Base-by-base conservation (phyloP, 37 sponge, comb jelly and placozoan genomes). In the Cladorhizidae sp. region DNA sequence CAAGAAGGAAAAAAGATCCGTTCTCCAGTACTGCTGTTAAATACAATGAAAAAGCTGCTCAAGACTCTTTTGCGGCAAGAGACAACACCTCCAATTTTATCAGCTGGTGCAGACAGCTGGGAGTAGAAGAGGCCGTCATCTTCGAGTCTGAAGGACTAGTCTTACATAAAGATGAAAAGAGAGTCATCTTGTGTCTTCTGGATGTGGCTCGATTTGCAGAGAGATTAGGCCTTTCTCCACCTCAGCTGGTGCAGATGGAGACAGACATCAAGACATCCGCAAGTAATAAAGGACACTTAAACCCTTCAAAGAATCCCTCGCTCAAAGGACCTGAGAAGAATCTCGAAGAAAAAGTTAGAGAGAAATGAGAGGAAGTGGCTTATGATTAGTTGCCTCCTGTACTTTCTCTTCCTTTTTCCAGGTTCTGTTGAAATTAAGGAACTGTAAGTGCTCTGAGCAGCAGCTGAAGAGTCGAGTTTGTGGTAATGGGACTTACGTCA, bases 61-160 rank as follows among this genome's bases (percentile, higher is more conserved):
- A 82, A 31, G 81, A 61, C 20, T 73, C 83, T 0, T 91, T 91
- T 70, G 65, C 39, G 17, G 93, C 95, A 1, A 64, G 93, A 2
- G 93, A 89, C 85, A 95, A 95, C 40, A 74, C 84, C 6, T 71
- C 95, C 9, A 92, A 92, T 49, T 95, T 95, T 40, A 91, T 95
- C 57, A 43, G 52, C 33, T 95, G 88, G 87, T 90, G 92, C 67
- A 55, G 83, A 32, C 51, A 70, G 21, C 31, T 92, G 22, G 93
- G 93, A 25, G 71, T 94, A 2, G 83, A 77, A 15, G 95, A 91
- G 20, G 69, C 87, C 0, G 80, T 95, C 0, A 64, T 95, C 69
- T 95, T 95, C 59, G 95, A 91, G 69, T 92, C 95, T 6, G 86
- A 91, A 25, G 95, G 90, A 0, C 73, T 95, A 62, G 95, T 95